Percentiles rank a stretch among this genome's conserved stretches.
Conservation (phyloP, 2,888 invertebrate genomes). For the Pyrgus malvae region DNA sequence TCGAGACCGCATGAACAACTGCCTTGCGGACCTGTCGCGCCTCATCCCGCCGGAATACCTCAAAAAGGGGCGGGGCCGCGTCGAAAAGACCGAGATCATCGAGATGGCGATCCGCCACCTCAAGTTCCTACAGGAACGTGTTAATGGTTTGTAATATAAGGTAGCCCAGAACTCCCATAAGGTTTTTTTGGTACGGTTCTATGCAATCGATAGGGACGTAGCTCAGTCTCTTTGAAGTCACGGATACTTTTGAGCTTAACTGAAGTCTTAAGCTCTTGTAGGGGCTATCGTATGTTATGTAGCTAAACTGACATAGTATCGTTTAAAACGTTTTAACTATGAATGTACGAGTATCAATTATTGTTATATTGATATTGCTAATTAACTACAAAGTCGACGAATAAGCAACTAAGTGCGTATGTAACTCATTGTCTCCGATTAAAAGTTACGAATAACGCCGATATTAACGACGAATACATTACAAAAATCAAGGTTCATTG, state of each 20-base stretch:
- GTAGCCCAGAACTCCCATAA: conserved; percentile 3
- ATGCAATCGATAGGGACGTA: too few relatives aligned
- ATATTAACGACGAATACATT: conserved; percentile 16
- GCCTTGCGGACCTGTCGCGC: conserved; percentile 95
- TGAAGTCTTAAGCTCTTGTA: too few relatives aligned
- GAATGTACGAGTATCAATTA: background rate
- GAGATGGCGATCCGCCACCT: conserved; percentile 98
- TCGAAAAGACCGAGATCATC: conserved; percentile 98
- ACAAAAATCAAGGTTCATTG: background rate
- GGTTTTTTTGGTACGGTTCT: too few relatives aligned
- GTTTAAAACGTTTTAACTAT: too few relatives aligned
- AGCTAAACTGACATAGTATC: too few relatives aligned
- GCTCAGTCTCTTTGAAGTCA: too few relatives aligned
- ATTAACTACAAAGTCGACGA: background rate
- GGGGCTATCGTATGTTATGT: too few relatives aligned
- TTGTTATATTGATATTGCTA: background rate
- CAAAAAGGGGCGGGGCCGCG: conserved; percentile 96
- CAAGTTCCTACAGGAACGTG: conserved; percentile 91
- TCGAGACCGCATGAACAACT: conserved; percentile 98
- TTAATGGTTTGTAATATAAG: conserved; percentile 63
- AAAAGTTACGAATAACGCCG: background rate
- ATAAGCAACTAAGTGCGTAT: background rate
- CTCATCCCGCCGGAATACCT: conserved; percentile 96
- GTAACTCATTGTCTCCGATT: background rate
- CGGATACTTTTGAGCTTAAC: too few relatives aligned